A percentile compares a stretch with the other conserved stretches of the same genome.
phyloP scores from a whole-genome alignment of 2,888 invertebrate species.

The Scaptomyza polygonia region DNA sequence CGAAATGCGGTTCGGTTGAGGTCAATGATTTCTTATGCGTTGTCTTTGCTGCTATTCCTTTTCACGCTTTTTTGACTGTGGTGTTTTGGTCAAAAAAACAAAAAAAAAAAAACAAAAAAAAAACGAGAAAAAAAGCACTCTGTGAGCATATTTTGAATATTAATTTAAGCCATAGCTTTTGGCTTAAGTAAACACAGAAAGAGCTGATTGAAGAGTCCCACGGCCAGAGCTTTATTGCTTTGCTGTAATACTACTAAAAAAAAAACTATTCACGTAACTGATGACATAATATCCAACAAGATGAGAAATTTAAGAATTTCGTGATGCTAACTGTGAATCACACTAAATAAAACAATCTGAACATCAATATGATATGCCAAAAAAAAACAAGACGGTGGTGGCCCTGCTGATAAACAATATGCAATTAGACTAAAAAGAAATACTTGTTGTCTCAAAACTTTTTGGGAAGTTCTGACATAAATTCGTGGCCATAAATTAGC shows the following conservation, averaged over 20 bases:
- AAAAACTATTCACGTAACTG: conserved; percentile 38
- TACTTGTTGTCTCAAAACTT: conserved; percentile 42
- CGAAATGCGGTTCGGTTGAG: conserved; percentile 67
- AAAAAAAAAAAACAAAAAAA: no score
- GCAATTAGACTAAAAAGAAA: conserved; percentile 71
- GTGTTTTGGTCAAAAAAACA: no score
- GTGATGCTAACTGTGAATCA: conserved; percentile 18
- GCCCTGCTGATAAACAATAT: conserved; percentile 51
- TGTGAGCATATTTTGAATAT: conserved; percentile 67
- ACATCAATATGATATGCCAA: conserved; percentile 3
- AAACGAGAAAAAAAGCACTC: conserved; percentile 30
- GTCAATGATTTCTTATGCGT: conserved; percentile 74
- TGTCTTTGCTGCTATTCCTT: conserved; percentile 57
- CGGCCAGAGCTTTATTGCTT: conserved; percentile 36
- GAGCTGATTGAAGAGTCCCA: conserved; percentile 40
- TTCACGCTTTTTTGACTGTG: conserved; percentile 57
- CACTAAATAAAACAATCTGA: conserved; percentile 7
- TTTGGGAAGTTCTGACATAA: conserved; percentile 11
- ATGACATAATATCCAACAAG: conserved; percentile 53
- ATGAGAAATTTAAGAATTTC: conserved; percentile 11
- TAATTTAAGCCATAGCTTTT: conserved; percentile 49
- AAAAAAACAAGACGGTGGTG: conserved; percentile 12
- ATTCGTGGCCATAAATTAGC: conserved; percentile 51
- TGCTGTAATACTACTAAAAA: conserved; percentile 55
- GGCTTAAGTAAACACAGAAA: conserved; percentile 66